These are phyloP conservation scores for Puntigrus tetrazona DNA, from an alignment of 2,113 vertebrate genomes.

Conservation along the genomic window DNA sequence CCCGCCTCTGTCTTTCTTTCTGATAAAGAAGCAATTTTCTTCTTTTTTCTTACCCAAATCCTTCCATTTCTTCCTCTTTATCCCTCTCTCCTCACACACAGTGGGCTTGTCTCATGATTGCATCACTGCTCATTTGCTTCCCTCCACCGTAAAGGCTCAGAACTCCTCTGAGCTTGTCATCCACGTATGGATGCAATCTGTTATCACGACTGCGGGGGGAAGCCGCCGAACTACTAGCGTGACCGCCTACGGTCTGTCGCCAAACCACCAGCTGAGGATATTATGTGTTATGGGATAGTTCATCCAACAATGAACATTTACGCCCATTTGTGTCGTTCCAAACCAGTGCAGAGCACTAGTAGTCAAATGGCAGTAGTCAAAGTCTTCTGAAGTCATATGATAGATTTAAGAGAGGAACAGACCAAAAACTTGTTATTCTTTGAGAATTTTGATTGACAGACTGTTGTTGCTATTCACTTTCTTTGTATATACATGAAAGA, in stretches of 20 bases:
- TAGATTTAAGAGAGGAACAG: not conserved
- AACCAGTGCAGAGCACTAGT: not conserved
- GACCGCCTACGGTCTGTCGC: not conserved
- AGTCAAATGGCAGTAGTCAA: not conserved
- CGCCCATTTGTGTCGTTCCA: not conserved
- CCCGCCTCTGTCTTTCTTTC: not conserved
- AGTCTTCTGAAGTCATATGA: not conserved
- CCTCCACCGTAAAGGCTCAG: not conserved
- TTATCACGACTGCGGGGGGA: not conserved
- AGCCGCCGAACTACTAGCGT: not conserved
- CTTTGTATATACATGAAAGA: not conserved
- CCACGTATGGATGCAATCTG: constrained; percentile 22
- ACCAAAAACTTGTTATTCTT: not conserved
- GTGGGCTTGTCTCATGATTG: constrained; percentile 6
- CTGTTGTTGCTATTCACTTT: not conserved
- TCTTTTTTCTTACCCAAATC: not conserved
- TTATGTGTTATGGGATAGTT: not conserved
- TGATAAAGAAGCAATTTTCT: not conserved
- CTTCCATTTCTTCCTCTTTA: not conserved
- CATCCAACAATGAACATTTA: not conserved
- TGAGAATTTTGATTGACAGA: not conserved
- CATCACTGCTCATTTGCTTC: constrained; percentile 26
- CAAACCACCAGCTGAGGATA: constrained; percentile 9
- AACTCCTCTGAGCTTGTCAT: constrained; percentile 19
- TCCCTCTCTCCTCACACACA: not conserved